Conservation (phyloP, 2,113 vertebrate species). For the Motacilla alba region DNA sequence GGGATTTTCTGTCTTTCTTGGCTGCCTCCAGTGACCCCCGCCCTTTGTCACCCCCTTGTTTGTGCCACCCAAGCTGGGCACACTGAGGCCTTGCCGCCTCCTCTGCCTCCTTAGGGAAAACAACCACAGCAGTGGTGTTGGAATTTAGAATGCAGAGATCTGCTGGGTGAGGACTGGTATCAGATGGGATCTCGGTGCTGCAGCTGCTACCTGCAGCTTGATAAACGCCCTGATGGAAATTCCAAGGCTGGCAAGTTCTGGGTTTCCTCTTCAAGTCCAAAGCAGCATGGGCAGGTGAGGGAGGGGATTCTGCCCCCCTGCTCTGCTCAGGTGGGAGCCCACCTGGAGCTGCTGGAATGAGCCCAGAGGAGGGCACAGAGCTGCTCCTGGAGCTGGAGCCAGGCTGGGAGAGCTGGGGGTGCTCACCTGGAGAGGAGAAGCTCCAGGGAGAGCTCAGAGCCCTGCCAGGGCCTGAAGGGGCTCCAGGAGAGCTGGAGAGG, state of each 20-base stretch:
- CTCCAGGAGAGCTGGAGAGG: neutral
- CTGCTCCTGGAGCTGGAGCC: neutral
- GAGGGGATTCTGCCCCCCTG: neutral
- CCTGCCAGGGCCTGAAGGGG: fast-evolving
- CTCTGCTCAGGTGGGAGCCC: neutral
- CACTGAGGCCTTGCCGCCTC: neutral
- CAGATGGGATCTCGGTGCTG: neutral
- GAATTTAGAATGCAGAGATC: neutral
- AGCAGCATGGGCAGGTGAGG: fast-evolving
- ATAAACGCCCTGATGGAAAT: neutral
- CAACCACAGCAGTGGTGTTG: neutral
- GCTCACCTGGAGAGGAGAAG: neutral
- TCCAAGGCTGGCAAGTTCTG: neutral
- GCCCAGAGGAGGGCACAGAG: fast-evolving
- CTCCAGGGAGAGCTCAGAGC: neutral
- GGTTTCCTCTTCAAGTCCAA: fast-evolving
- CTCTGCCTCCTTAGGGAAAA: neutral
- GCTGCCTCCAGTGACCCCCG: neutral
- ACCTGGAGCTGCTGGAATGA: neutral
- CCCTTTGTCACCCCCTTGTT: neutral
- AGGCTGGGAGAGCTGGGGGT: neutral
- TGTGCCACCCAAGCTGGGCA: neutral
- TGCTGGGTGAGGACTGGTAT: neutral
- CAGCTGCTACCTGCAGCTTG: neutral
- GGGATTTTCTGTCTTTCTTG: neutral